Evolutionary conservation across 2,797 vertebrate genomes (phyloP), one percentile per base, ranked within the genome.

Genomic region (Enteromius viviparus): DNA sequence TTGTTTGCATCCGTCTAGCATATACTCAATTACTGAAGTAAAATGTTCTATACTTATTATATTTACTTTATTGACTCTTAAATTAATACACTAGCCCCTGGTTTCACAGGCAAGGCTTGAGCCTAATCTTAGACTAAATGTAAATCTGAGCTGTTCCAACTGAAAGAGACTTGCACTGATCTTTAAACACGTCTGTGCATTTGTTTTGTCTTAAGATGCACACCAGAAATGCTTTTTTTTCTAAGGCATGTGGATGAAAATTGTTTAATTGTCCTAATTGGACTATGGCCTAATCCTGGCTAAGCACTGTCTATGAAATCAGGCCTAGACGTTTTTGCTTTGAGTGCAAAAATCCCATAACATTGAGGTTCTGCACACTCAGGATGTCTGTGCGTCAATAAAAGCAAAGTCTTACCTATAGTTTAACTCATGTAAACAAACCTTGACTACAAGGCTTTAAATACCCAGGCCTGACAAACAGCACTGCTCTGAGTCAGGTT

Each of bases 381-480:
- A 76, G 70, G 42, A 47, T 23, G 47, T 77, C 12, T 45, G 5
- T 70, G 45, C 32, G 17, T 29, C 34, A n/a, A 42, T 49, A 68
- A 53, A 55, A 32, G 10, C n/a, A n/a, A 58, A 23, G 17, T 29
- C 6, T 29, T 47, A 29, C 51, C 21, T 15, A 14, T 65, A 77
- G 40, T 47, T n/a, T 34, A 71, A 49, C 26, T 14, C 49, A 42
- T 51, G 53, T 78, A n/a, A 62, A 58, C 78, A 80, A 32, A 32
- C 60, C 6, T 65, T 74, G 4, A 15, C 45, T 75, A 1, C n/a
- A 47, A 47, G 51, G 6, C n/a, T 42, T 51, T 69, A 47, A 45
- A 45, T 62, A 72, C 49, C 37, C 26, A 76, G 34, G 34, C 7
- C 32, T 10, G 34, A 75, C 15, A 58, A 42, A 76, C 32, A 60